Evolutionary conservation across 1,140 invertebrate genomes (phyloP), one percentile per base, ranked within the genome.

Genomic region (Bombus pyrosoma): DNA sequence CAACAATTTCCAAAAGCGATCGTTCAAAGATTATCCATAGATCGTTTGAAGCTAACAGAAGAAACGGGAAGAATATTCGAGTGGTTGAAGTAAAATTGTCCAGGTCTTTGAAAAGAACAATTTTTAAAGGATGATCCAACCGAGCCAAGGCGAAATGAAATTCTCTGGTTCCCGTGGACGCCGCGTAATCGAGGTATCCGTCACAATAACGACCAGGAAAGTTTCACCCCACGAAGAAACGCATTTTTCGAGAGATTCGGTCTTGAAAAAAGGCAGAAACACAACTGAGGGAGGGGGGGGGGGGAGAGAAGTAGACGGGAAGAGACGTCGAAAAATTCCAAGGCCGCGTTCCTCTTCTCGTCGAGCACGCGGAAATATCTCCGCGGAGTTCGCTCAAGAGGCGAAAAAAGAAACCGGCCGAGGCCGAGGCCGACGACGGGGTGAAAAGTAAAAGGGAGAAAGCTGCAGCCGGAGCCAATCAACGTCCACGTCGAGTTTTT

Each of bases 391-490:
- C 41, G 59, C 28, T 25, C 57, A 71, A 37, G 47, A 66, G 68
- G 77, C 59, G 73, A 74, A 84, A 62, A 47, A 81, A 25, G 28
- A 62, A 62, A 39, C 79, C 22, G 57, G n/a, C 41, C 34, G 41
- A 34, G 57, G 71, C 10, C 47, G 77, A 10, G 57, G 77, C 6
- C 39, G 77, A 10, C 64, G 73, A 64, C 41, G 47, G 73, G 77
- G 34, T 81, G 83, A 39, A 87, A 68, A 83, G 73, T 66, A 86
- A 83, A 83, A 83, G 64, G 47, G 87, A 81, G 75, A 77, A 43
- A 66, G 47, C 64, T 80, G 88, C 59, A 81, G 87, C 87, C 90
- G 80, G 66, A 82, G 87, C 91, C 91, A 93, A 93, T 93, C 92
- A 93, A 90, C 91, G 89, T 90, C 88, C 76, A 59, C 87, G 75